Evolutionary conservation across 2,888 invertebrate species (phyloP).

Genomic region (Tetranychus piercei): DNA sequence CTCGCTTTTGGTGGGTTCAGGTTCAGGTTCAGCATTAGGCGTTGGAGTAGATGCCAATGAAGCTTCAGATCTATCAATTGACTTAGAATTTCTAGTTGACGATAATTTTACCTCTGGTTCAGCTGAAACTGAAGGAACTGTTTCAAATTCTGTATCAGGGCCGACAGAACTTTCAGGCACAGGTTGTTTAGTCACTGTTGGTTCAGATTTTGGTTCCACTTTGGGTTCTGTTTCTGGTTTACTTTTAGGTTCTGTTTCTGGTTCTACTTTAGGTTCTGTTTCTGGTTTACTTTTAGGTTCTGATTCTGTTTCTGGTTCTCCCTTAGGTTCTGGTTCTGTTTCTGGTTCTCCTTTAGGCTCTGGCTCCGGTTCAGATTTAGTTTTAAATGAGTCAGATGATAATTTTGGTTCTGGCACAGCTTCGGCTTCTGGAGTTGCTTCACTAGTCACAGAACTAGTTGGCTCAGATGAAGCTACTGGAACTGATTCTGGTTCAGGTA

Average conservation of each 20-base stretch:
- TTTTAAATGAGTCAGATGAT: background rate
- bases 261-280: background rate
- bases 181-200: too few species aligned
- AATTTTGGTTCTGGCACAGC: conserved; percentile 24
- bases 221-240: background rate
- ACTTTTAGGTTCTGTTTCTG: background rate
- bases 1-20: background rate
- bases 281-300: background rate
- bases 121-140: background rate
- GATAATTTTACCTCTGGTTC: background rate
- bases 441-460: conserved; percentile 24
- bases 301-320: background rate
- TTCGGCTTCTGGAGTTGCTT: conserved; percentile 27
- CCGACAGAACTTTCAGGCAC: background rate
- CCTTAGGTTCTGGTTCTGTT: background rate
- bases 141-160: background rate
- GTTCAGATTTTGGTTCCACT: background rate
- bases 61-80: background rate
- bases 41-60: background rate
- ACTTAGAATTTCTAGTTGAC: too few species aligned
- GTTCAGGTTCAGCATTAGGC: background rate
- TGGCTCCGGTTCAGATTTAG: background rate
- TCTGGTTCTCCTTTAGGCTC: background rate
- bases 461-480: conserved; percentile 27
- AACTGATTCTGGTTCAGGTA: conserved; percentile 15